Evolutionary conservation across 2,888 invertebrate genomes (phyloP).

Genomic region (Buathra laborator): DNA sequence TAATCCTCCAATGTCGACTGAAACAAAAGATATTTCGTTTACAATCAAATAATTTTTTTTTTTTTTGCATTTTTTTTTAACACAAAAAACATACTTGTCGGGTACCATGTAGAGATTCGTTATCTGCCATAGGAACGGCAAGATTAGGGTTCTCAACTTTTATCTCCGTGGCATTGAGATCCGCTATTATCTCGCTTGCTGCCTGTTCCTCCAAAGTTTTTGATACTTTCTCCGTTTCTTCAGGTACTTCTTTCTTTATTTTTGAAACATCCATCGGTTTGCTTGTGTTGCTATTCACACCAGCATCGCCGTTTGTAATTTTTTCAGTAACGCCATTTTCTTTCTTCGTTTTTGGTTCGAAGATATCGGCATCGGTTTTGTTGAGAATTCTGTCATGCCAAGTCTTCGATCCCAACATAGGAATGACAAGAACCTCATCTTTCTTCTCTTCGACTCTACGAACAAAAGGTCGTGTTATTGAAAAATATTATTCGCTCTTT

Average conservation of each 20-base stretch:
- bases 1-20: constrained; percentile 90
- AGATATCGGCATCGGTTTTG: constrained; percentile 85
- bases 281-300: constrained; percentile 64
- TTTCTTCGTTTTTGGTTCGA: constrained; percentile 76
- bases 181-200: constrained; percentile 90
- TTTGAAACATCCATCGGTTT: constrained; percentile 62
- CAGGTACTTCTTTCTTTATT: constrained; percentile 75
- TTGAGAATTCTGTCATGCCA: constrained; percentile 85
- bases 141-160: constrained; percentile 83
- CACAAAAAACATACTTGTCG: constrained; percentile 86
- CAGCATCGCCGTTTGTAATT: constrained; percentile 4
- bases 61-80: background rate
- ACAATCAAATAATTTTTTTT: background rate
- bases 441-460: constrained; percentile 86
- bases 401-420: constrained; percentile 85
- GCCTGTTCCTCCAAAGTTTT: constrained; percentile 90
- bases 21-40: constrained; percentile 73
- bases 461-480: background rate
- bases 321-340: constrained; percentile 40
- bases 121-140: constrained; percentile 87
- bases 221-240: constrained; percentile 63
- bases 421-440: constrained; percentile 89
- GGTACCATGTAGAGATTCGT: constrained; percentile 88
- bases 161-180: constrained; percentile 84
- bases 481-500: background rate